Percentiles rank a stretch among this genome's conserved stretches.
Conservation (phyloP, 2,797 vertebrate genomes). For the Girardinus metallicus region DNA sequence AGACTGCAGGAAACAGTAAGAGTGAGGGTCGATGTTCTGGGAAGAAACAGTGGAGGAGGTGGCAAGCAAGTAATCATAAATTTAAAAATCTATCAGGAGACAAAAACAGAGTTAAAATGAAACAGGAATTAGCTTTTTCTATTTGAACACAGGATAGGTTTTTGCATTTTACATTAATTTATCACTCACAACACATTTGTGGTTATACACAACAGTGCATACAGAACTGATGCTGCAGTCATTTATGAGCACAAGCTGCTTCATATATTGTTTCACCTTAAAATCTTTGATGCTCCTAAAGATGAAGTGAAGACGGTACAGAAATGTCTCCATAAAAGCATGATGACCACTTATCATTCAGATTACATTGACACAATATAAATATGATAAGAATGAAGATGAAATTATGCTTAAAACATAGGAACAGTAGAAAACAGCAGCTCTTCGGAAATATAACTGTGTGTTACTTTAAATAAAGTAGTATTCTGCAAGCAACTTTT, state of each 20-base stretch:
- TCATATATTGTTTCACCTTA: neutral
- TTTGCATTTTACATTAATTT: neutral
- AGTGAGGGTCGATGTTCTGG: neutral
- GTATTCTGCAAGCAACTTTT: neutral
- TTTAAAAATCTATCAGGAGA: neutral
- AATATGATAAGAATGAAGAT: neutral
- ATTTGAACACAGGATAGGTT: neutral
- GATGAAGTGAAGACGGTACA: neutral
- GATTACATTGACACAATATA: neutral
- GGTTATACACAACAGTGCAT: neutral
- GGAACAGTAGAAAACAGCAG: neutral
- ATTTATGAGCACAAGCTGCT: neutral
- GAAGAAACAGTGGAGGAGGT: neutral
- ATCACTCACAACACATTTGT: neutral
- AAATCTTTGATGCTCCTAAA: neutral
- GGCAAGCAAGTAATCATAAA: neutral
- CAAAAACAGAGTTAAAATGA: neutral
- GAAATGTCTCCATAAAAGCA: neutral
- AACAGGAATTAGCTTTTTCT: neutral
- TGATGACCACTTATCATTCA: neutral
- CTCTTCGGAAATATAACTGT: no score
- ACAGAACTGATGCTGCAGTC: neutral
- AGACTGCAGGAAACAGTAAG: slow-evolving; percentile 14
- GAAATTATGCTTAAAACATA: neutral
- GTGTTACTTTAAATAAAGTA: no score